These are phyloP conservation scores for Ochotona curzoniae DNA, from an alignment of 2,113 vertebrate species.

Conservation along the genomic window DNA sequence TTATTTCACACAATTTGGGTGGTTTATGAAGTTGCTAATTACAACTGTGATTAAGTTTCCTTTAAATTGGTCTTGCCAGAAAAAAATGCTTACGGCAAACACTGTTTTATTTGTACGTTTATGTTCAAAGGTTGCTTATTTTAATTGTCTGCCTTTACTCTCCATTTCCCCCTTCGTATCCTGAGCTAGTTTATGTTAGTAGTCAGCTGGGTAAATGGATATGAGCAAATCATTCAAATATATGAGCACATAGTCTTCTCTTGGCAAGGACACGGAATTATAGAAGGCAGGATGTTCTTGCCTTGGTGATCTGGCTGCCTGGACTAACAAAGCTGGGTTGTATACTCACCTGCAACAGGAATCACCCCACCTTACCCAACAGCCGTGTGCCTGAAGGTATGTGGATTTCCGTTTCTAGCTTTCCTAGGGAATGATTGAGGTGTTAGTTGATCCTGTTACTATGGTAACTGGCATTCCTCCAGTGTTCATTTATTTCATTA, in stretches of 20 bases:
- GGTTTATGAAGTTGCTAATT: constrained; percentile 72
- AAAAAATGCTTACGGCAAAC: constrained; percentile 48
- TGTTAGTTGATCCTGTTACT: constrained; percentile 6
- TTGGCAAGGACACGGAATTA: constrained; percentile 26
- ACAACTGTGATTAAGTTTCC: constrained; percentile 64
- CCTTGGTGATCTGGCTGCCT: background rate
- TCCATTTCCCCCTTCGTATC: constrained; percentile 14
- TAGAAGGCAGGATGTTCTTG: background rate
- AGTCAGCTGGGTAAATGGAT: constrained; percentile 39
- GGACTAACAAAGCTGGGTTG: background rate
- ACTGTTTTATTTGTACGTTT: constrained; percentile 54
- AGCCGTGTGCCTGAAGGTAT: constrained; percentile 3
- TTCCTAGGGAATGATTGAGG: constrained; percentile 21
- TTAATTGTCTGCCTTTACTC: constrained; percentile 21
- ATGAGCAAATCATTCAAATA: constrained; percentile 41
- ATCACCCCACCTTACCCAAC: background rate
- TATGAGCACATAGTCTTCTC: background rate
- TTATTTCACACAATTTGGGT: constrained; percentile 76
- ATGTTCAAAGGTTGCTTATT: constrained; percentile 28
- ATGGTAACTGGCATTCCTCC: constrained; percentile 28
- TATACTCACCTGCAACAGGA: background rate
- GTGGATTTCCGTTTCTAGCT: constrained; percentile 18
- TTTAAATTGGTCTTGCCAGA: constrained; percentile 73
- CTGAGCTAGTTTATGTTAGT: constrained; percentile 47
- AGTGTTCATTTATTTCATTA: background rate